A percentile compares a stretch with the other conserved stretches of the same genome.
These are phyloP conservation scores for Pipa parva DNA, from an alignment of 2,113 vertebrate genomes.

Conservation along the genomic window DNA sequence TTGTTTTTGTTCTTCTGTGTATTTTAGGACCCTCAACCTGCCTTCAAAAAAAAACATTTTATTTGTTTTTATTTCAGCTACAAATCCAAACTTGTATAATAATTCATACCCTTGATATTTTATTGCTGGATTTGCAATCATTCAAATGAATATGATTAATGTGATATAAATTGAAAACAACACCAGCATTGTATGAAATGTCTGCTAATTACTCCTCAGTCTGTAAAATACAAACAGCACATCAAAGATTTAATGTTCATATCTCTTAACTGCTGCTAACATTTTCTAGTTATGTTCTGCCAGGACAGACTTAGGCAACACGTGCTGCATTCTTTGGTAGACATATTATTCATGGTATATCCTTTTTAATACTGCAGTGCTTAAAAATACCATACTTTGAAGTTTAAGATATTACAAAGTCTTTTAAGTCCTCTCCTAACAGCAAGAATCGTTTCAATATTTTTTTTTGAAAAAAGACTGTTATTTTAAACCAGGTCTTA, in stretches of 20 bases:
- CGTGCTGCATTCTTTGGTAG: slow-evolving; percentile 26
- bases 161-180: slow-evolving; percentile 18
- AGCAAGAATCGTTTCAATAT: slow-evolving; percentile 24
- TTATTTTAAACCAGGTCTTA: slow-evolving; percentile 24
- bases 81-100: too few species aligned
- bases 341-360: slow-evolving; percentile 28
- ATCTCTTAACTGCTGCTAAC: slow-evolving; percentile 35
- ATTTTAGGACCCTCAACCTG: too few species aligned
- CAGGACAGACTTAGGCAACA: slow-evolving; percentile 18
- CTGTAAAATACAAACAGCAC: slow-evolving; percentile 12
- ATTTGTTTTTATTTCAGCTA: too few species aligned
- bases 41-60: too few species aligned
- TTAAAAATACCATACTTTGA: slow-evolving; percentile 39
- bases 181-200: not conserved
- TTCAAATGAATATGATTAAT: not conserved
- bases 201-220: not conserved
- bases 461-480: slow-evolving; percentile 15
- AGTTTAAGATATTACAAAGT: slow-evolving; percentile 21
- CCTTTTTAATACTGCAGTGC: slow-evolving; percentile 29
- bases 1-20: too few species aligned
- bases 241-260: slow-evolving; percentile 14
- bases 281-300: slow-evolving; percentile 20
- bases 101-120: slow-evolving; percentile 3
- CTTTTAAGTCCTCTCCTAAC: not conserved
- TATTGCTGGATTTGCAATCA: not conserved